Percentiles rank a stretch among this genome's conserved stretches.
phyloP scores from a whole-genome alignment of 2,113 vertebrate genomes.

The Plecotus auritus region DNA sequence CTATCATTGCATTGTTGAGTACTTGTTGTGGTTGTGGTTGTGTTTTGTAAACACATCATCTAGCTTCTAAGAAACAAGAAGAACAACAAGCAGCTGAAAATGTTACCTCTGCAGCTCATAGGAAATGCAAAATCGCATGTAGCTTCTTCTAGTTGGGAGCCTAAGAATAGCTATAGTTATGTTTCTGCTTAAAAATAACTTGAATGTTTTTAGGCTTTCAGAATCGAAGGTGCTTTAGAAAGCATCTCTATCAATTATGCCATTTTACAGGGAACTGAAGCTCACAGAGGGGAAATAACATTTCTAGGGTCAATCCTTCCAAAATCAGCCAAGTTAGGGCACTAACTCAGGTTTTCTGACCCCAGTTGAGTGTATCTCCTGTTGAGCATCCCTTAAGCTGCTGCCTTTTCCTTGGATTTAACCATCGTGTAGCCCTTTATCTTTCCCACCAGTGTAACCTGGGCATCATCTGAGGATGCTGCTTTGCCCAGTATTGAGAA shows the following conservation, averaged over 20 bases:
- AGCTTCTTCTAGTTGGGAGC: not conserved
- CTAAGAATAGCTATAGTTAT: constrained; percentile 33
- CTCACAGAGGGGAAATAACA: not conserved
- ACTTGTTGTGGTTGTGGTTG: not conserved
- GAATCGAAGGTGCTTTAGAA: not conserved
- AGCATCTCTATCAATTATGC: not conserved
- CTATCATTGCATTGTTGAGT: not conserved
- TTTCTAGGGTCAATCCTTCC: not conserved
- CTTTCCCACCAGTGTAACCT: not conserved
- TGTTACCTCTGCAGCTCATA: not conserved
- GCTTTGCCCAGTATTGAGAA: not conserved
- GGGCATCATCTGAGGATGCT: not conserved
- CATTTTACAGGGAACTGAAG: not conserved
- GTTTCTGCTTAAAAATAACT: constrained; percentile 41
- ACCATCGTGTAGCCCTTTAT: not conserved
- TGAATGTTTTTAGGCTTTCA: not conserved
- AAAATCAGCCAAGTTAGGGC: not conserved
- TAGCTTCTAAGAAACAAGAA: not conserved
- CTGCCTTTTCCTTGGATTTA: not conserved
- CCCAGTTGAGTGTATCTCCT: not conserved
- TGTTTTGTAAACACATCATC: not conserved
- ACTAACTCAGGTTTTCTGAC: not conserved
- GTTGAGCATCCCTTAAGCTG: not conserved
- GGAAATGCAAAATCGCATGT: not conserved
- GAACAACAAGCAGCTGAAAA: not conserved